A percentile compares a stretch with the other conserved stretches of the same genome.
phyloP scores from a whole-genome alignment of 2,888 invertebrate species.

The Troides oblongomaculatus region DNA sequence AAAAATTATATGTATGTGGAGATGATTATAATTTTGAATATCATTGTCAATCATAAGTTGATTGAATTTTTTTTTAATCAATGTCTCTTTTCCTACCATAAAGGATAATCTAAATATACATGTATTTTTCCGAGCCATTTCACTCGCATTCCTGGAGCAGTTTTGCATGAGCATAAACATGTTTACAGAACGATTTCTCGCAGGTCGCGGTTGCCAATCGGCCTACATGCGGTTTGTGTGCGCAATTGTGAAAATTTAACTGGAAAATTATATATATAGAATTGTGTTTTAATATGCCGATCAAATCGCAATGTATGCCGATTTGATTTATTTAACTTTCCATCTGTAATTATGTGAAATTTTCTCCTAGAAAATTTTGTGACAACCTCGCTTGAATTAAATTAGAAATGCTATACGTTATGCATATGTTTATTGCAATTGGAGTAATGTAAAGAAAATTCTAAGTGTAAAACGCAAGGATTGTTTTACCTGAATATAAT shows the following conservation, averaged over 20 bases:
- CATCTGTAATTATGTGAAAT: neutral
- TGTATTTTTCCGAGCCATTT: conserved; percentile 39
- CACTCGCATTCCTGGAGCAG: conserved; percentile 50
- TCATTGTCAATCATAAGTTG: conserved; percentile 3
- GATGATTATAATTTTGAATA: conserved; percentile 6
- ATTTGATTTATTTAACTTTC: conserved; percentile 6
- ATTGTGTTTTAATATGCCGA: conserved; percentile 11
- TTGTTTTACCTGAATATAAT: neutral
- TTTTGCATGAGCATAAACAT: conserved; percentile 63
- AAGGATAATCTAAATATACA: conserved; percentile 51
- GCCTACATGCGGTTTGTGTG: conserved; percentile 56
- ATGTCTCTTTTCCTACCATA: conserved; percentile 29
- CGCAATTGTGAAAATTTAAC: conserved; percentile 40
- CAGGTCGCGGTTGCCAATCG: conserved; percentile 44
- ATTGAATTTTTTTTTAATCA: conserved; percentile 4
- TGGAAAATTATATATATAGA: conserved; percentile 32
- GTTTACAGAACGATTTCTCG: conserved; percentile 65
- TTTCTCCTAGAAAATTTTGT: neutral
- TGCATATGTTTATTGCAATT: too few relatives aligned
- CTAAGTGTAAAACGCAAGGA: neutral
- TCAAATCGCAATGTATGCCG: conserved; percentile 9
- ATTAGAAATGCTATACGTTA: too few relatives aligned
- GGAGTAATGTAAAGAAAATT: neutral
- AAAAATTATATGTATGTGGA: conserved; percentile 7
- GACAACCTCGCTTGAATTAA: too few relatives aligned